A percentile compares a stretch with the other conserved stretches of the same genome.
These are phyloP conservation scores for Melanophora roralis DNA, from an alignment of 2,888 invertebrate species.

Conservation along the genomic window DNA sequence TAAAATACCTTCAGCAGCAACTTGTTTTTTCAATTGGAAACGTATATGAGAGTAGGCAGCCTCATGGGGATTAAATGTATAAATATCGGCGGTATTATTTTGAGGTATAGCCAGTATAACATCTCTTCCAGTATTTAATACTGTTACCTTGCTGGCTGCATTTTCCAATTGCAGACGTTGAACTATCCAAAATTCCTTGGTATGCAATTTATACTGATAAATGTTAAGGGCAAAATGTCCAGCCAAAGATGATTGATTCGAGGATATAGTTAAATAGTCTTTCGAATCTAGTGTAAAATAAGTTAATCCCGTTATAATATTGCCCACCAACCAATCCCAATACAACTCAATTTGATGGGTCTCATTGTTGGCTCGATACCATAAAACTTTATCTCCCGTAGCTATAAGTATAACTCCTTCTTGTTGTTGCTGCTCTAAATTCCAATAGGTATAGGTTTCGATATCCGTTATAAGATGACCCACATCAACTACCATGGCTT, in stretches of 20 bases:
- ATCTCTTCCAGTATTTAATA: conserved; percentile 73
- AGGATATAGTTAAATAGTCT: conserved; percentile 68
- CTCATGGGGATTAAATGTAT: conserved; percentile 68
- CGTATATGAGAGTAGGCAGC: conserved; percentile 61
- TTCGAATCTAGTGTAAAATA: conserved; percentile 67
- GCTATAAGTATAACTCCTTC: conserved; percentile 69
- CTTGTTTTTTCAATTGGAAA: conserved; percentile 58
- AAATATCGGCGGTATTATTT: conserved; percentile 68
- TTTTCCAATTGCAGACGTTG: conserved; percentile 71
- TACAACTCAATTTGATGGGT: conserved; percentile 59
- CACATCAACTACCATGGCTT: conserved; percentile 58
- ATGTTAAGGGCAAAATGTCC: conserved; percentile 68
- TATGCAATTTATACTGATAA: conserved; percentile 69
- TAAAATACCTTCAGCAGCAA: conserved; percentile 69
- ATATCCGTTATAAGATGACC: conserved; percentile 64
- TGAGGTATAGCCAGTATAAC: conserved; percentile 73
- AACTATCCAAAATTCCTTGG: conserved; percentile 72
- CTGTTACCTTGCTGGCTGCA: conserved; percentile 66
- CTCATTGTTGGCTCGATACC: conserved; percentile 67
- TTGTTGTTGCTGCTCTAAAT: conserved; percentile 63
- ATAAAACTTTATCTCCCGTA: conserved; percentile 67
- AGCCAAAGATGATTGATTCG: conserved; percentile 59
- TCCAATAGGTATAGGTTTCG: conserved; percentile 71
- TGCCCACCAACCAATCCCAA: conserved; percentile 72
- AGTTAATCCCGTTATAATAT: conserved; percentile 64